Conservation (phyloP, 2,888 invertebrate species). For the Craniophora ligustri region DNA sequence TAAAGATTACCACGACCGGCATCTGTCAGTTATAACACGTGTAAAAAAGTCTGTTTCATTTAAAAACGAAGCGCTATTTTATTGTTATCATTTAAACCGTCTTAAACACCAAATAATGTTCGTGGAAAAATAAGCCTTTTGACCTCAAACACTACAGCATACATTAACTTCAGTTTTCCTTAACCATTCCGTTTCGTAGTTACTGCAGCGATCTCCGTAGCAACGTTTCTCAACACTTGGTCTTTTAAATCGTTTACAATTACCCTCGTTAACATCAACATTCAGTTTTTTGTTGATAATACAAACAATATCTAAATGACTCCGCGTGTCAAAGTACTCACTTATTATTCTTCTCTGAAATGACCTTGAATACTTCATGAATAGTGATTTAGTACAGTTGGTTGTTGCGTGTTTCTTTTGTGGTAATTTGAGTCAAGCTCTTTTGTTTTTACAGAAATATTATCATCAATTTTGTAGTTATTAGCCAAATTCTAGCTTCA, state of each 20-base stretch:
- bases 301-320: slow-evolving; percentile 17
- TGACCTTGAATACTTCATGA: slow-evolving; percentile 26
- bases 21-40: no score
- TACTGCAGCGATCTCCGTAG: background rate
- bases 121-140: no score
- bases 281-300: slow-evolving; percentile 6
- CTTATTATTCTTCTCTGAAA: slow-evolving; percentile 16
- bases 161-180: background rate
- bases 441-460: background rate
- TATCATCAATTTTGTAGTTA: no score
- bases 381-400: slow-evolving; percentile 4
- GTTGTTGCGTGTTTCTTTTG: slow-evolving; percentile 7
- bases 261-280: background rate
- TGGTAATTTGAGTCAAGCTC: no score
- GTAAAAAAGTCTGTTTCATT: no score
- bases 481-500: no score
- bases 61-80: no score
- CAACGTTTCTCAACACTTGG: slow-evolving; percentile 7
- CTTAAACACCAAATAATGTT: no score
- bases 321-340: background rate
- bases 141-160: background rate
- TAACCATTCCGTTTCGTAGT: background rate
- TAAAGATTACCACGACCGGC: no score
- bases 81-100: no score
- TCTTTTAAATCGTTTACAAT: slow-evolving; percentile 4